Evolutionary conservation across 1,140 invertebrate species (phyloP), one percentile per base, ranked within the genome.

Genomic region (Chrysopa pallens): DNA sequence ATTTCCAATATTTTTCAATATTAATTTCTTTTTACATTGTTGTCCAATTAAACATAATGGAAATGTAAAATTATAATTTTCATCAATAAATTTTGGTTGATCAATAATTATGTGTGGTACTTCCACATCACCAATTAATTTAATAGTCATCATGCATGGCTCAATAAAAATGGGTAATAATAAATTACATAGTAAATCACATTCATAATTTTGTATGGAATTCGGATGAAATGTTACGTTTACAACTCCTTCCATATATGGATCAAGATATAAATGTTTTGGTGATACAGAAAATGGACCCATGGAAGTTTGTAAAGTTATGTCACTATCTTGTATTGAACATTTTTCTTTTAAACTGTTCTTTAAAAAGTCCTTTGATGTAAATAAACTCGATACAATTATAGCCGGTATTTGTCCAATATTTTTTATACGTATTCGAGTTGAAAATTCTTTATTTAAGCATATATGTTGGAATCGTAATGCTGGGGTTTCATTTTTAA

Each of bases 181-280:
- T 33, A 36, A 23, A 27, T 27, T 6, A 12, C 17, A 6, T 27
- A 27, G 15, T 13, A 39, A 11, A 11, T 23, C 28, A 11, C 15
- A 15, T 39, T 39, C 14, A 39, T 27, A 39, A 9, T 11, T 13
- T 17, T 39, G 13, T 37, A 57, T 48, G 8, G 47, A 38, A n/a
- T 43, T 42, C 3, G 56, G 56, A 11, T 41, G 50, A 39, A 54
- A 58, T 15, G 31, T 47, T 8, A 57, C 44, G n/a, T 39, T 39
- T 31, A 55, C 28, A 23, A 31, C 31, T 11, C 13, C 40, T 6
- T 36, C 27, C 36, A 29, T 40, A 37, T 51, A 53, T 14, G 54
- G 42, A 36, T 54, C 48, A 4, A 58, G 42, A n/a, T 13, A 42
- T 2, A 48, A 37, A 8, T 29, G 35, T 6, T 37, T 12, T 12